Percentiles rank a stretch among this genome's conserved stretches.
phyloP scores from a whole-genome alignment of 1,140 invertebrate species.

The Parapsyche elsis region DNA sequence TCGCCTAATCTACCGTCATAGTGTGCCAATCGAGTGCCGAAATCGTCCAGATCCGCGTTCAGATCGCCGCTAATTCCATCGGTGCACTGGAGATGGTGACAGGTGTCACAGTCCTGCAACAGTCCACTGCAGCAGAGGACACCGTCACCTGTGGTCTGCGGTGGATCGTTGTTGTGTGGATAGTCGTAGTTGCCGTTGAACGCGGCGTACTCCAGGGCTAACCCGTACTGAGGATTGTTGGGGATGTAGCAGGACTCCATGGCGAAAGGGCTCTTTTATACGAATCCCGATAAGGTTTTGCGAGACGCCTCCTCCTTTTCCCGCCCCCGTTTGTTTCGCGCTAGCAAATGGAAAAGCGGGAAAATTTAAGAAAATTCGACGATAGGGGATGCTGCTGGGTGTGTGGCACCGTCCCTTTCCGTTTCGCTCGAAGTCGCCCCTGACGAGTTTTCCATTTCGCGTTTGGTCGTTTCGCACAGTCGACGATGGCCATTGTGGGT shows the following conservation, averaged over 20 bases:
- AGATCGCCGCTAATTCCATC: constrained; percentile 1
- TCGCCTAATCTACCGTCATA: constrained; percentile 38
- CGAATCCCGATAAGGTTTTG: constrained; percentile 21
- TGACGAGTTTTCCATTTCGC: constrained; percentile 52
- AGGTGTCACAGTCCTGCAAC: constrained; percentile 60
- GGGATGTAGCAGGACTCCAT: constrained; percentile 67
- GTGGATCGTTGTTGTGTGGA: constrained; percentile 29
- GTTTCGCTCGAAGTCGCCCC: constrained; percentile 37
- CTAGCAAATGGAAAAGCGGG: constrained; percentile 18
- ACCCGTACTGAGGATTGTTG: constrained; percentile 67
- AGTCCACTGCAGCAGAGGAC: constrained; percentile 59
- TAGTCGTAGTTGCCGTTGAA: constrained; percentile 59
- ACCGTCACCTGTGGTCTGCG: constrained; percentile 26
- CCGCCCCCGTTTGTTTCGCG: not conserved
- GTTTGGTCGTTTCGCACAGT: constrained; percentile 43
- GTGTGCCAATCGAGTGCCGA: constrained; percentile 27
- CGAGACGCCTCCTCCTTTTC: constrained; percentile 16
- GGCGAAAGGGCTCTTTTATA: constrained; percentile 53
- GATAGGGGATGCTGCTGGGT: constrained; percentile 11
- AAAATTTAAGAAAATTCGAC: constrained; percentile 37
- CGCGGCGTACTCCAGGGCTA: constrained; percentile 60
- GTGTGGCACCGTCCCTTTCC: constrained; percentile 45
- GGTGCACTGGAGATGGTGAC: constrained; percentile 54
- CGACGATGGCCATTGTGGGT: constrained; percentile 42
- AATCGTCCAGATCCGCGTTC: constrained; percentile 45